Evolutionary conservation across 2,113 vertebrate genomes (phyloP).

Genomic region (Salminus brasiliensis): DNA sequence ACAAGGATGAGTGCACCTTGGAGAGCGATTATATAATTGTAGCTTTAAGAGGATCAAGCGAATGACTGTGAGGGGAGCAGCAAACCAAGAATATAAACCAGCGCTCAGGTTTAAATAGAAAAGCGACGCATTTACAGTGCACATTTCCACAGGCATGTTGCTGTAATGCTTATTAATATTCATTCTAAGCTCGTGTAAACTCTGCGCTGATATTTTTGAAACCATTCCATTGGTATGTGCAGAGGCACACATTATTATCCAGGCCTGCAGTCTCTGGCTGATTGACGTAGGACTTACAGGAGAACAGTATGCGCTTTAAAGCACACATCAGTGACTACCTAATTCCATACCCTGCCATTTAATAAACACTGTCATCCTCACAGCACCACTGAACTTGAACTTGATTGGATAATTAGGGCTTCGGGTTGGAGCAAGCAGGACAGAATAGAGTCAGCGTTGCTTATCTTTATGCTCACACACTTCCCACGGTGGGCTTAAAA

Average conservation of each 20-base stretch:
- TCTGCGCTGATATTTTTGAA: neutral
- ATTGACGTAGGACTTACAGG: neutral
- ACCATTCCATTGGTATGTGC: neutral
- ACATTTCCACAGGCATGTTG: neutral
- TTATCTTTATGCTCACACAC: neutral
- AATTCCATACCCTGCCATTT: neutral
- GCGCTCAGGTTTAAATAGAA: neutral
- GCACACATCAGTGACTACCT: neutral
- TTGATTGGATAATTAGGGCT: neutral
- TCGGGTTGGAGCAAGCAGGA: neutral
- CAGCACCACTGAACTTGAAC: neutral
- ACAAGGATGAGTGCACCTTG: neutral
- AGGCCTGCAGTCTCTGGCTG: neutral
- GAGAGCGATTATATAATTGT: neutral
- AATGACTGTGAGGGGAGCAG: neutral
- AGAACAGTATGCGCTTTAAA: neutral
- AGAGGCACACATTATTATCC: neutral
- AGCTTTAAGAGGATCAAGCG: conserved; percentile 11
- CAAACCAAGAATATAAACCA: conserved; percentile 11
- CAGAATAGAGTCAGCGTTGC: neutral
- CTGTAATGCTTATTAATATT: neutral
- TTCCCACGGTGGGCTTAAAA: neutral
- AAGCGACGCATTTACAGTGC: neutral
- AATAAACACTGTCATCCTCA: neutral
- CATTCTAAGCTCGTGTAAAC: neutral